Evolutionary conservation across 2,888 invertebrate species (phyloP).

Genomic region (Caenorhabditis sulstoni): DNA sequence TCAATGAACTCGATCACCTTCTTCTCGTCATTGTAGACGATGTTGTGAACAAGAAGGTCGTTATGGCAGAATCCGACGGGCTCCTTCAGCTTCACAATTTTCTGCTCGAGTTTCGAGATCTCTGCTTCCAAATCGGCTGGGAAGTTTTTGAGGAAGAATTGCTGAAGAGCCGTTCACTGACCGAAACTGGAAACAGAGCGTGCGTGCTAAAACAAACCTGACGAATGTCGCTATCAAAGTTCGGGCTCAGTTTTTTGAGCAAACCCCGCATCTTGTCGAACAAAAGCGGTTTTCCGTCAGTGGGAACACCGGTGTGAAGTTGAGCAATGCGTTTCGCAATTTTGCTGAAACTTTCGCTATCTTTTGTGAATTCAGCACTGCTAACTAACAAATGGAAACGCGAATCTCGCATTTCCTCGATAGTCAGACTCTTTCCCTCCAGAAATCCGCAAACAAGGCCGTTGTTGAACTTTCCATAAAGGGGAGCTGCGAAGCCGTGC

Average conservation of each 20-base stretch:
- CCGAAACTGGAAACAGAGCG: no score
- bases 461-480: conserved; percentile 94
- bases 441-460: conserved; percentile 90
- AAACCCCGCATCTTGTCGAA: conserved; percentile 63
- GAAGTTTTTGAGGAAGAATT: conserved; percentile 50
- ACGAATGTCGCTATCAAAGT: conserved; percentile 31
- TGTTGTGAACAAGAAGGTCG: conserved; percentile 94
- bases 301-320: conserved; percentile 72
- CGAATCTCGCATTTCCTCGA: conserved; percentile 79
- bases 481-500: conserved; percentile 86
- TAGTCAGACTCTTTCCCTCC: conserved; percentile 85
- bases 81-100: conserved; percentile 50
- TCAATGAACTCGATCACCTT: conserved; percentile 92
- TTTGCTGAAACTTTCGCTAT: conserved; percentile 62
- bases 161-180: conserved; percentile 38
- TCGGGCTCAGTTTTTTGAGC: conserved; percentile 31
- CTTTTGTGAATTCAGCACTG: neutral
- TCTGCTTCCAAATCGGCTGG: conserved; percentile 18
- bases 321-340: conserved; percentile 71
- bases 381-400: conserved; percentile 34
- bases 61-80: conserved; percentile 94
- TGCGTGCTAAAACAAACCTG: conserved; percentile 32
- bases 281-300: conserved; percentile 51
- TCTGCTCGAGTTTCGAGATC: conserved; percentile 40
- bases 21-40: conserved; percentile 84